Percentiles rank a stretch among this genome's conserved stretches.
Conservation (phyloP, 2,113 vertebrate species). For the Myanophis thanlyinensis region DNA sequence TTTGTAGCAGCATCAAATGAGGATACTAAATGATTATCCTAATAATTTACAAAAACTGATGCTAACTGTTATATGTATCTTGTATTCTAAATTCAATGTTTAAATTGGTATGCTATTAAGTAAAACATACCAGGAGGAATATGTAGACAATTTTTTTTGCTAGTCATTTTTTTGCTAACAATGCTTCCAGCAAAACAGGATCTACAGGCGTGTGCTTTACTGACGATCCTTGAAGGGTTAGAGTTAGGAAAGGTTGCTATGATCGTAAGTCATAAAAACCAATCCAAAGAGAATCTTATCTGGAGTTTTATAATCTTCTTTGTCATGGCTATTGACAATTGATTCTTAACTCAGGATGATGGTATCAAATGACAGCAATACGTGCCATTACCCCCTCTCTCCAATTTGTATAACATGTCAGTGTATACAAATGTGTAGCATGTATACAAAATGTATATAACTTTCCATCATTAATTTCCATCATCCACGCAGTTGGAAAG, state of each 20-base stretch:
- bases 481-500: neutral
- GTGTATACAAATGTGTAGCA: neutral
- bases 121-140: neutral
- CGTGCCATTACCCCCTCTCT: neutral
- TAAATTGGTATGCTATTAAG: conserved; percentile 17
- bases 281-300: neutral
- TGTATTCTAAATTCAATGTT: conserved; percentile 58
- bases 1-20: conserved; percentile 14
- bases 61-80: conserved; percentile 46
- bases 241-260: neutral
- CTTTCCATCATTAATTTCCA: neutral
- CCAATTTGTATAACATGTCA: neutral
- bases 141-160: conserved; percentile 32
- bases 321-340: neutral
- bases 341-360: neutral
- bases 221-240: conserved; percentile 36
- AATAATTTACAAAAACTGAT: neutral
- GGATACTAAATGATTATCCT: conserved; percentile 26
- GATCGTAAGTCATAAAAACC: conserved; percentile 33
- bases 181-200: conserved; percentile 52
- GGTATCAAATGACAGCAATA: neutral
- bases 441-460: neutral
- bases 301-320: conserved; percentile 38
- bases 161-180: conserved; percentile 53
- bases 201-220: conserved; percentile 28